Conservation (phyloP, 2,797 vertebrate genomes). For the Eulemur mongoz region DNA sequence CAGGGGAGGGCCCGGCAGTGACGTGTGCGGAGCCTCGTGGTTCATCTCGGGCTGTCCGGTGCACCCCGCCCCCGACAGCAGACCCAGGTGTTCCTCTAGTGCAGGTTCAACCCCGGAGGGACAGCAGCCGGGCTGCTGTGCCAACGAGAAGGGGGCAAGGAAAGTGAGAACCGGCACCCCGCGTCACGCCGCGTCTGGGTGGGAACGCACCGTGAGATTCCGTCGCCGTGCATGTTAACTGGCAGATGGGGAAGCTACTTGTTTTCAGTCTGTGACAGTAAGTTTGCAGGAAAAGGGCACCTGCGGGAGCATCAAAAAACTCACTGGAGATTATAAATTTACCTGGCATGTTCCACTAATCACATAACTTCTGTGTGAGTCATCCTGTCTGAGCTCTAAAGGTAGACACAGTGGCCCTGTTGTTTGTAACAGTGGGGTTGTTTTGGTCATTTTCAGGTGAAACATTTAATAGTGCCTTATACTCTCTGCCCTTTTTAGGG, state of each 20-base stretch:
- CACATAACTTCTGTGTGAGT: not conserved
- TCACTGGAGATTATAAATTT: not conserved
- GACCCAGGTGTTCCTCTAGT: fast-evolving
- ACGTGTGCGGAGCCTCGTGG: not conserved
- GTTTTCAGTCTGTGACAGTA: not conserved
- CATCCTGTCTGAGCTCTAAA: not conserved
- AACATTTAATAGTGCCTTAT: not conserved
- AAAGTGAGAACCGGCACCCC: not conserved
- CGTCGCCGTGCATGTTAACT: fast-evolving
- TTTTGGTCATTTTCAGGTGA: not conserved
- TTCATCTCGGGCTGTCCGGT: not conserved
- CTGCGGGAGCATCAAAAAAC: not conserved
- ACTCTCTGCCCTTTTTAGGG: not conserved
- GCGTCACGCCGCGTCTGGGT: fast-evolving
- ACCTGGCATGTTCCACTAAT: not conserved
- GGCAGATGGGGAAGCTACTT: not conserved
- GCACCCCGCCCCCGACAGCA: fast-evolving
- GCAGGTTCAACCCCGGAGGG: no score
- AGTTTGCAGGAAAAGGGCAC: not conserved
- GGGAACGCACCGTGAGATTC: fast-evolving
- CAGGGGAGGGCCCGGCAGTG: not conserved
- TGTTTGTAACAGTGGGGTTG: not conserved
- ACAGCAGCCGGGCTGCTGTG: fast-evolving
- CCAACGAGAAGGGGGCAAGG: fast-evolving
- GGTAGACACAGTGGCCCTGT: no score